Evolutionary conservation across 2,797 vertebrate genomes (phyloP).

Genomic region (Melanotaenia nigrans): DNA sequence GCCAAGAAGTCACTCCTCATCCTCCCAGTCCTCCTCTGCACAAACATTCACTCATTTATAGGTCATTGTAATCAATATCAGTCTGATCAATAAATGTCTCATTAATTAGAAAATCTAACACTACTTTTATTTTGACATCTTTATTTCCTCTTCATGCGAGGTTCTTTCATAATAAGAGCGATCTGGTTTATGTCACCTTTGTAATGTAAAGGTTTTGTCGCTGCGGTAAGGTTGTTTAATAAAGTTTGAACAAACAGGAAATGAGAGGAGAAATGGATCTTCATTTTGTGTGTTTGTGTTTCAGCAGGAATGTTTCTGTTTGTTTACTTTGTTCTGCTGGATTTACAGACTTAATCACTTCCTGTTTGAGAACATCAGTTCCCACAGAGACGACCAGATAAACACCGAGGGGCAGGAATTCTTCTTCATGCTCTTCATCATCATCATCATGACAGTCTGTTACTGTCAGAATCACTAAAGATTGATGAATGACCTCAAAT

Average conservation of each 20-base stretch:
- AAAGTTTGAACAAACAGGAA: constrained; percentile 37
- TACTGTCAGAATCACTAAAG: background rate
- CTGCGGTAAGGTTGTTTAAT: no score
- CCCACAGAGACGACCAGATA: constrained; percentile 32
- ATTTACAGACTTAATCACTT: constrained; percentile 43
- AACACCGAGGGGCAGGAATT: constrained; percentile 18
- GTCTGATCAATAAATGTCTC: no score
- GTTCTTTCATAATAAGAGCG: constrained; percentile 9
- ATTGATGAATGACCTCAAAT: background rate
- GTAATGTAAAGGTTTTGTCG: no score
- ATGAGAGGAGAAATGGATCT: constrained; percentile 16
- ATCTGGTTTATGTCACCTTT: no score
- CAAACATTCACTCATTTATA: no score
- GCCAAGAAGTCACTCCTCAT: background rate
- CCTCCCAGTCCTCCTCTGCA: background rate
- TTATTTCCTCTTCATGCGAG: no score
- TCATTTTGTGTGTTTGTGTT: constrained; percentile 21
- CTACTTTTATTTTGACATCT: background rate
- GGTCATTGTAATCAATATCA: no score
- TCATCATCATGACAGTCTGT: background rate
- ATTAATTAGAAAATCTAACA: no score
- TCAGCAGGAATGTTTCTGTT: constrained; percentile 37
- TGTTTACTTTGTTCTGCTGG: constrained; percentile 43
- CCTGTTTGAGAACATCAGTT: constrained; percentile 48
- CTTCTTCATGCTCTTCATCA: background rate